Evolutionary conservation across 2,888 invertebrate genomes (phyloP).

Genomic region (Drosophila helvetica): DNA sequence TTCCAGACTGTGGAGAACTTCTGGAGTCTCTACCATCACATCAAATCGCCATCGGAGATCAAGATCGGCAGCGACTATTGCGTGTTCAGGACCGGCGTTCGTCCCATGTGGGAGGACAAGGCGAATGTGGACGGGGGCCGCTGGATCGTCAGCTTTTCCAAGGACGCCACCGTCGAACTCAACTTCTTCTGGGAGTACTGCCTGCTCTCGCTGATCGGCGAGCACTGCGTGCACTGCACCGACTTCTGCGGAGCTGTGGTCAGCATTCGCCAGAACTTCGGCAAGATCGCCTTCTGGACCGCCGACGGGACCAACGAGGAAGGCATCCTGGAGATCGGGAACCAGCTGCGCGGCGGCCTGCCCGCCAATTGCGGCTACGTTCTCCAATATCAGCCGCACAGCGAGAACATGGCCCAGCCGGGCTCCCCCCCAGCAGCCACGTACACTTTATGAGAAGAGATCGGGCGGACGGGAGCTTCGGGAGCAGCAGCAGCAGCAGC

Average conservation of each 20-base stretch:
- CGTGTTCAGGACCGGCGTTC: conserved; percentile 87
- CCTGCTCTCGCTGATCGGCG: conserved; percentile 94
- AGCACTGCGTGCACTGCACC: conserved; percentile 95
- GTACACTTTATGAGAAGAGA: conserved; percentile 69
- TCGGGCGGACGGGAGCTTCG: no score
- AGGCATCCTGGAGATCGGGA: conserved; percentile 88
- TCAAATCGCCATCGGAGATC: conserved; percentile 91
- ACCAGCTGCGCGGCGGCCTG: no score
- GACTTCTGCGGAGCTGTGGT: conserved; percentile 98
- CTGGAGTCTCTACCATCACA: conserved; percentile 96
- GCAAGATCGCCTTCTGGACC: conserved; percentile 97
- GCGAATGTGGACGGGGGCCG: conserved; percentile 92
- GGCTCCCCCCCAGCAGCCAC: conserved; percentile 89
- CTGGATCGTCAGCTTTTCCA: conserved; percentile 90
- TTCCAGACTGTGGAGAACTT: conserved; percentile 98
- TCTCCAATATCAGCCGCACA: conserved; percentile 90
- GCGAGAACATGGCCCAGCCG: conserved; percentile 92
- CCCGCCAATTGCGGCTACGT: conserved; percentile 54
- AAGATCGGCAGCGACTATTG: conserved; percentile 91
- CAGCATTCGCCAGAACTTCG: conserved; percentile 93
- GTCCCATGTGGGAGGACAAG: conserved; percentile 96
- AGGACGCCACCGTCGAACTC: conserved; percentile 88
- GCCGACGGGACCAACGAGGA: conserved; percentile 90
- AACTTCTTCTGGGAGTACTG: conserved; percentile 92
- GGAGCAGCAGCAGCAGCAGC: no score